These are phyloP conservation scores for Furcifer pardalis DNA, from an alignment of 2,797 vertebrate species.

Conservation along the genomic window DNA sequence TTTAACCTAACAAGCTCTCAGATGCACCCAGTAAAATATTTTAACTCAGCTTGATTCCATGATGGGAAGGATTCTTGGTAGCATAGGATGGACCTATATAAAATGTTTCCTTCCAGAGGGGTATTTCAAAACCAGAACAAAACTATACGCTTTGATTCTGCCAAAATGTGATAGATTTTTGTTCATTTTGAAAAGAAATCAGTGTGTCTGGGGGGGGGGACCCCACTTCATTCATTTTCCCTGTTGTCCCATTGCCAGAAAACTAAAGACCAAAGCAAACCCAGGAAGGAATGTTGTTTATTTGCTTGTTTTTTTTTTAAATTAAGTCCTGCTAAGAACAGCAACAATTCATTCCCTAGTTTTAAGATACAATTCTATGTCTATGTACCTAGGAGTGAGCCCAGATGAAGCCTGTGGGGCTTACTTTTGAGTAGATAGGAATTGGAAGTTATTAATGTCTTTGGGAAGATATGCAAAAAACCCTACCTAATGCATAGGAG, in stretches of 20 bases:
- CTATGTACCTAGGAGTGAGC: background rate
- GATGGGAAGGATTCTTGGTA: background rate
- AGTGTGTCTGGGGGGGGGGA: background rate
- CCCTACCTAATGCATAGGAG: background rate
- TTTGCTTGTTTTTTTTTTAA: background rate
- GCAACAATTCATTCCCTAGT: background rate
- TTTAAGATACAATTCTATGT: background rate
- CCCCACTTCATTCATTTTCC: background rate
- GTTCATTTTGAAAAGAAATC: constrained; percentile 1
- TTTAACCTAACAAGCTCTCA: background rate
- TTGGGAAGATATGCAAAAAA: too few relatives aligned
- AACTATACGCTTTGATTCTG: background rate
- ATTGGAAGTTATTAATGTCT: too few relatives aligned
- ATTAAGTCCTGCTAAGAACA: background rate
- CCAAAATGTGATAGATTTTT: constrained; percentile 6
- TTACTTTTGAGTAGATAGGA: background rate
- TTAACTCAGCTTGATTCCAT: background rate
- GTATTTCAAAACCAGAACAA: constrained; percentile 11
- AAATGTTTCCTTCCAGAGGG: background rate
- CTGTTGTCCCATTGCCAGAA: background rate
- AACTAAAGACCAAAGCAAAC: background rate
- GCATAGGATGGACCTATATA: background rate
- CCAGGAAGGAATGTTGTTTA: background rate
- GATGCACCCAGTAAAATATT: background rate
- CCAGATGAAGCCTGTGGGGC: background rate